These are phyloP conservation scores for Deilephila porcellus DNA, from an alignment of 2,888 invertebrate genomes.

Conservation along the genomic window DNA sequence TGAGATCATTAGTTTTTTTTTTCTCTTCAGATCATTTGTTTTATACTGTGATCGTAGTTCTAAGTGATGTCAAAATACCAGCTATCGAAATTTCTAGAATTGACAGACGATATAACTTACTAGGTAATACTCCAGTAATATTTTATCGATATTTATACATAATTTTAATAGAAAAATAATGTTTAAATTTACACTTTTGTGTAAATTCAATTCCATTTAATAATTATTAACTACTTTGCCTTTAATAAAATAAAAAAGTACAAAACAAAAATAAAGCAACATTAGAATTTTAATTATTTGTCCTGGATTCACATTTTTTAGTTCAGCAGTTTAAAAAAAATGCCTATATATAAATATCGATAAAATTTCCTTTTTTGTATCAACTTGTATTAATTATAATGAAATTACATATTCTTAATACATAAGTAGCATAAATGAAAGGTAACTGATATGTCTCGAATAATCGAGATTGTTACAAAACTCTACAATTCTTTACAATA, in stretches of 20 bases:
- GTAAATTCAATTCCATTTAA: too few relatives aligned
- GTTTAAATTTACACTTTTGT: too few relatives aligned
- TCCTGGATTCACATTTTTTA: too few relatives aligned
- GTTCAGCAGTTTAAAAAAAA: too few relatives aligned
- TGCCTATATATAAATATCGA: slow-evolving; percentile 3
- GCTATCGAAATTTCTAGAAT: slow-evolving; percentile 22
- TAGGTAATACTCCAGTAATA: background rate
- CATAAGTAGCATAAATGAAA: slow-evolving; percentile 24
- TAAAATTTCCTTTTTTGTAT: background rate
- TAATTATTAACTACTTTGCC: too few relatives aligned
- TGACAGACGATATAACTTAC: slow-evolving; percentile 22
- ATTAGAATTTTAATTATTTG: too few relatives aligned
- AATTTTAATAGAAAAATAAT: background rate
- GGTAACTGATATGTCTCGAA: slow-evolving; percentile 36
- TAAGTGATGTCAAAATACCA: background rate
- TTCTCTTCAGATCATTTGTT: background rate
- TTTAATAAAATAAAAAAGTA: too few relatives aligned
- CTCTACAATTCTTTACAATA: slow-evolving; percentile 1
- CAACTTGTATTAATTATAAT: background rate
- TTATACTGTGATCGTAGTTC: slow-evolving; percentile 22
- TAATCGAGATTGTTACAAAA: slow-evolving; percentile 17
- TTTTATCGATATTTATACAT: slow-evolving; percentile 23
- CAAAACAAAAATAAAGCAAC: too few relatives aligned
- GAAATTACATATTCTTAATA: background rate
- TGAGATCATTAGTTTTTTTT: too few relatives aligned